Base-by-base conservation (phyloP, 2,113 vertebrate species). In the Nothocercus julius region DNA sequence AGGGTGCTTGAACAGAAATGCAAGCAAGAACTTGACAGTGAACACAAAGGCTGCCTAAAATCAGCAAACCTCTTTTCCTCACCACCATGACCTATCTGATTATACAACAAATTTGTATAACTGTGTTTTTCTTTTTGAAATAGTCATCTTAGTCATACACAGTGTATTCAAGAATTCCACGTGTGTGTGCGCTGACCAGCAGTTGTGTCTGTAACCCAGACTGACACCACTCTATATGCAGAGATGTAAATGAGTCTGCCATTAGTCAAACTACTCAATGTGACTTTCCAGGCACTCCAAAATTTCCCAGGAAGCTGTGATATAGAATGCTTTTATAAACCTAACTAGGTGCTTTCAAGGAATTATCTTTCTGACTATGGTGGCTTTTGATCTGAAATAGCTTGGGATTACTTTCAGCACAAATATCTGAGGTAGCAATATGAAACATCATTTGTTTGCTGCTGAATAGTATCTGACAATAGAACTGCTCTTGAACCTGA, bases 171-270 rank as follows among this genome's bases (percentile, higher is more conserved):
- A 74, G 36, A 84, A 18, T 4, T 36, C n/a, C 2, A 2, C 16
- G 38, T 3, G 3, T 6, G 13, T 13, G 8, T 24, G 19, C 38
- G 44, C 24, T 86, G 54, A 66, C 13, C 11, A 80, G 3, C 18
- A 81, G 49, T 38, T 24, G 64, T 84, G 44, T 20, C 40, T 67
- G 61, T 58, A 53, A 64, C 44, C 45, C 25, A 76, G 21, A 74
- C 14, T 58, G 32, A 19, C 1, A 38, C 7, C 13, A 38, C 1
- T 8, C 1, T 8, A 28, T 6, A 16, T 0, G 49, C 7, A 58
- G 25, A 58, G 12, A 9, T 84, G 19, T 66, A 74, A 87, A 40
- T 78, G 42, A 70, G 36, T 53, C 27, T 67, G 1, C 53, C 30
- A 10, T 62, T 40, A 74, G 54, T 47, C 44, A 66, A 47, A 74